Conservation (phyloP, 2,888 invertebrate species). For the Campopleginae sp. region DNA sequence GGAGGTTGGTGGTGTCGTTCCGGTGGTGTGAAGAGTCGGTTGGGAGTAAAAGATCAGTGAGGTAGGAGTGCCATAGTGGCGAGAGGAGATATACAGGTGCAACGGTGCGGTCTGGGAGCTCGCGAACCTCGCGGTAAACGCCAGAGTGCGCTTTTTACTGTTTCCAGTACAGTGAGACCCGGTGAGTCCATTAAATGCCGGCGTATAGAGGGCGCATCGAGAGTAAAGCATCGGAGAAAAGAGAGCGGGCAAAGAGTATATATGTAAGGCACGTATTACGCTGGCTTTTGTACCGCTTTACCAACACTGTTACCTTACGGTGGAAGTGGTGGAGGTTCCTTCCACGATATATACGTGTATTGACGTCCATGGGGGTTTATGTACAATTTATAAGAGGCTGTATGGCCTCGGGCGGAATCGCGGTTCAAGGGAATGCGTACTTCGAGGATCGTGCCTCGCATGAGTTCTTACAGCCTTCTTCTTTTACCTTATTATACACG, state of each 20-base stretch:
- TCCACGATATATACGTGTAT: conserved; percentile 5
- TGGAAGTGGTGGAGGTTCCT: conserved; percentile 56
- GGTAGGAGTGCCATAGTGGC: conserved; percentile 74
- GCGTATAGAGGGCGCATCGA: conserved; percentile 55
- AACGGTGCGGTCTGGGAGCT: conserved; percentile 72
- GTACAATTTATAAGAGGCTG: conserved; percentile 31
- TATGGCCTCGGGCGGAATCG: conserved; percentile 67
- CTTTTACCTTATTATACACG: conserved; percentile 10
- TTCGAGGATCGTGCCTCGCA: conserved; percentile 61
- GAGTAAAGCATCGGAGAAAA: conserved; percentile 43
- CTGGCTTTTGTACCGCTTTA: conserved; percentile 44
- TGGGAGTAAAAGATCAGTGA: conserved; percentile 73
- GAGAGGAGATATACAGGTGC: conserved; percentile 74
- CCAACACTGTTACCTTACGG: conserved; percentile 67
- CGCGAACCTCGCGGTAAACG: conserved; percentile 57
- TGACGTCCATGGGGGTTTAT: background rate
- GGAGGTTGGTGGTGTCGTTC: conserved; percentile 51
- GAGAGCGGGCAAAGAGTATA: conserved; percentile 24
- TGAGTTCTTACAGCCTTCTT: conserved; percentile 35
- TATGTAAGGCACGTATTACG: conserved; percentile 51
- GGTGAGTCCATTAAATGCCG: conserved; percentile 13
- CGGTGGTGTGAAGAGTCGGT: conserved; percentile 59
- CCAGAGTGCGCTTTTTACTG: conserved; percentile 70
- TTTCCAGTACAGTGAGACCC: conserved; percentile 66
- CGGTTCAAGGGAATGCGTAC: conserved; percentile 71